Base-by-base conservation (phyloP, 2,797 vertebrate species). In the Sebastes goodei region DNA sequence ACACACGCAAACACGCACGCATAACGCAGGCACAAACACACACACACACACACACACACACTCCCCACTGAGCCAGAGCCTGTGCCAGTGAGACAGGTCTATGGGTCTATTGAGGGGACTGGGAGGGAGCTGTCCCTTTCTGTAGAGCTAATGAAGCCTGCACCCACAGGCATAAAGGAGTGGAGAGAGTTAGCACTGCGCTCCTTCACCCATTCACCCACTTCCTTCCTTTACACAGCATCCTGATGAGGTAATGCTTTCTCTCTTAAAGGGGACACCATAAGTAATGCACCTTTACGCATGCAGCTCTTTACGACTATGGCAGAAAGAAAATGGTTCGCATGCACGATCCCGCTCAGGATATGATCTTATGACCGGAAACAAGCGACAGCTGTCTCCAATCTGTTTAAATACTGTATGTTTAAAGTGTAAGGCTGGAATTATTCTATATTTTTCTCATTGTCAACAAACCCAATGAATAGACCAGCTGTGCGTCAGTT, bases 71-170 rank as follows among this genome's bases (percentile, higher is more conserved):
- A 85, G 86, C 68, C 68, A 61, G 80, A 85, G 84, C 76, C 90
- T 84, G 83, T 89, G 88, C 71, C 88, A 87, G 78, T 74, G 83
- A 92, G 91, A 92, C 91, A 91, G 90, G 90, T 93, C 90, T 92
- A 89, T 92, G 88, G 93, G 86, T 93, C 94, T 92, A 95, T 95
- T 95, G 94, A 95, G 86, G 80, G 80, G 83, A 85, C 86, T 49
- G 81, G 79, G 90, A 91, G 91, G 88, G 87, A 89, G 88, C 81
- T 42, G 83, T 88, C 87, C 90, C 87, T 93, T 94, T 95, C 92
- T 94, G 94, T 88, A 21, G 90, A 95, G 91, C 94, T 95, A 95
- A 95, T 95, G 93, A 96, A 95, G 93, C 95, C 93, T 94, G 94
- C 93, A 93, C 79, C 85, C 87, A 75, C 78, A 76, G 74, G 83